Conservation (phyloP, 2,797 vertebrate genomes). For the Gobionotothen gibberifrons region DNA sequence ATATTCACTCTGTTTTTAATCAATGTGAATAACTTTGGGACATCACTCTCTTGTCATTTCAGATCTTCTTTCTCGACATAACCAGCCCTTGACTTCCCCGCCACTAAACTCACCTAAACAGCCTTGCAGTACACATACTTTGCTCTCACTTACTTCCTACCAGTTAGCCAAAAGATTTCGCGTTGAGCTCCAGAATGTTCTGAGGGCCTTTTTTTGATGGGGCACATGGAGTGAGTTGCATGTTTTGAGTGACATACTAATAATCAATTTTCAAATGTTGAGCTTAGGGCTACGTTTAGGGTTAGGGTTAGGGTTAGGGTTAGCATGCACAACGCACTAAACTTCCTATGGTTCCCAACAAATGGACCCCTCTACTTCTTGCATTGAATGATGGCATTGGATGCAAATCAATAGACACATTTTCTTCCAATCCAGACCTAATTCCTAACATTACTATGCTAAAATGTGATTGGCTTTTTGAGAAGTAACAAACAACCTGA, state of each 20-base stretch:
- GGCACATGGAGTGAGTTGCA: background rate
- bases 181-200: background rate
- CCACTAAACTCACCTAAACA: background rate
- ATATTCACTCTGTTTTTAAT: background rate
- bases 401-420: background rate
- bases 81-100: background rate
- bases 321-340: slow-evolving; percentile 6
- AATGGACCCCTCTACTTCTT: background rate
- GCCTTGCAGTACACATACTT: background rate
- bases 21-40: too few relatives aligned
- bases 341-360: background rate
- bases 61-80: background rate
- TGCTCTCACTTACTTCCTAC: too few relatives aligned
- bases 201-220: background rate
- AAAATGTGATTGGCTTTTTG: slow-evolving; percentile 33
- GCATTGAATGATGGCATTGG: background rate
- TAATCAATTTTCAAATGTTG: background rate
- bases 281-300: too few relatives aligned
- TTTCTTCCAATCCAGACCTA: background rate
- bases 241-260: background rate
- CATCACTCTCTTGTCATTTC: background rate
- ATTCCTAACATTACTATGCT: background rate
- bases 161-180: background rate
- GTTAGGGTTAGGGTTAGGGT: too few relatives aligned
- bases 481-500: slow-evolving; percentile 42